Evolutionary conservation across 2,888 invertebrate species (phyloP).

Genomic region (Thalpophila matura): DNA sequence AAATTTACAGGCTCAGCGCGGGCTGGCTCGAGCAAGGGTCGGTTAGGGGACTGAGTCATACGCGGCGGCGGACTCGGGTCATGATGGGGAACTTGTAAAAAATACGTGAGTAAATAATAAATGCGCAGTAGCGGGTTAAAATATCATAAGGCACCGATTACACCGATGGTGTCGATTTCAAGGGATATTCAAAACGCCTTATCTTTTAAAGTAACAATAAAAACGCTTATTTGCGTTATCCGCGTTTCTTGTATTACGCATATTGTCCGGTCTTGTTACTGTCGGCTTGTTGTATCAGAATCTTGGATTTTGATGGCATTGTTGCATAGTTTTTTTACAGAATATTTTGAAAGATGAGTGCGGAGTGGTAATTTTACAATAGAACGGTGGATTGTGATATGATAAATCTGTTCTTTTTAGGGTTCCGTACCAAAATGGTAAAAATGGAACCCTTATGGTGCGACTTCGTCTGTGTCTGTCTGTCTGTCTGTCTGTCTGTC

Average conservation of each 20-base stretch:
- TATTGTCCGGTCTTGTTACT: constrained; percentile 25
- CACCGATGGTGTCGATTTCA: constrained; percentile 42
- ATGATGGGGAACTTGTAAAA: constrained; percentile 1
- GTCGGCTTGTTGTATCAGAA: constrained; percentile 2
- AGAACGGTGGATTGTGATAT: neutral
- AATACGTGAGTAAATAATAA: neutral
- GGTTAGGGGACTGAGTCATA: too few relatives aligned
- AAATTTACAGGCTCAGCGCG: too few relatives aligned
- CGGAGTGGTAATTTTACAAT: neutral
- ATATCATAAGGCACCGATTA: constrained; percentile 41
- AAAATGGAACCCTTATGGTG: too few relatives aligned
- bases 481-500: too few relatives aligned
- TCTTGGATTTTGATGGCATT: neutral
- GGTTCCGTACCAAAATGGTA: too few relatives aligned
- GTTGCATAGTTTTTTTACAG: neutral
- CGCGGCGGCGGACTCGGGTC: too few relatives aligned
- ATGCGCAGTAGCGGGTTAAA: constrained; percentile 12
- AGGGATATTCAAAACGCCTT: constrained; percentile 32
- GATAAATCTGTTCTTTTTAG: too few relatives aligned
- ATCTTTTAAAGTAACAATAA: constrained; percentile 39
- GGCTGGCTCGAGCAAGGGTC: too few relatives aligned
- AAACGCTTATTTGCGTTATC: constrained; percentile 21
- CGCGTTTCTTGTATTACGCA: constrained; percentile 39
- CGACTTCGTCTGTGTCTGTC: too few relatives aligned
- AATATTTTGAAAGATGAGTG: constrained; percentile 9